Evolutionary conservation across 2,113 vertebrate species (phyloP), one percentile per base, ranked within the genome.

Genomic region (Thamnaconus septentrionalis): DNA sequence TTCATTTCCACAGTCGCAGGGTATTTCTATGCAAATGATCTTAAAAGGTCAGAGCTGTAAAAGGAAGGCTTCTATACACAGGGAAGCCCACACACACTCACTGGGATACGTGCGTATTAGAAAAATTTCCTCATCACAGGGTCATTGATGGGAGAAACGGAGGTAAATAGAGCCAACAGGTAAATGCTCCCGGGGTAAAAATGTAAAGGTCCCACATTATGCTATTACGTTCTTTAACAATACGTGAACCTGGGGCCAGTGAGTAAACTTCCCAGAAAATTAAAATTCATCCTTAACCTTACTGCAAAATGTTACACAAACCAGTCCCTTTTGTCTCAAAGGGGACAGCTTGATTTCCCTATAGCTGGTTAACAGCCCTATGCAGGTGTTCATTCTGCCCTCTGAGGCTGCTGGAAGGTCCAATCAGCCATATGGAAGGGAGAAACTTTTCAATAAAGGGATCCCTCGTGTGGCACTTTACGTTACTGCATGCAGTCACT

Each of bases 11-110:
- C 72, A 62, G 64, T 55, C 74, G 62, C 53, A 4, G 70, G 83
- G 72, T 78, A 80, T 88, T 85, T 83, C 81, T 69, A 84, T 89
- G 85, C 82, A 89, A 87, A 87, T 90, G 11, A 77, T 66, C 61
- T 73, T 49, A 71, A 89, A 89, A 90, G 84, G 85, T 89, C 85
- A 88, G 18, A 31, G 7, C 53, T 40, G 63, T 59, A 78, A 59
- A 74, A 52, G 62, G 46, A 76, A n/a, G 0, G 59, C 70, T 67
- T 85, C 86, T 72, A 81, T 77, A 77, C 81, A 82, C 61, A 69
- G 48, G n/a, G 41, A 6, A 31, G 18, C 18, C 18, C 10, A 18
- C 56, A 57, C 59, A 62, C 10, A 71, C 18, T 46, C n/a, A 59
- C 61, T 48, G 41, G 7, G 18, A 39, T 54, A 39, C 54, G 44